These are phyloP conservation scores for Chamaetylas fuelleborni DNA, from an alignment of 2,113 vertebrate genomes.

Conservation along the genomic window DNA sequence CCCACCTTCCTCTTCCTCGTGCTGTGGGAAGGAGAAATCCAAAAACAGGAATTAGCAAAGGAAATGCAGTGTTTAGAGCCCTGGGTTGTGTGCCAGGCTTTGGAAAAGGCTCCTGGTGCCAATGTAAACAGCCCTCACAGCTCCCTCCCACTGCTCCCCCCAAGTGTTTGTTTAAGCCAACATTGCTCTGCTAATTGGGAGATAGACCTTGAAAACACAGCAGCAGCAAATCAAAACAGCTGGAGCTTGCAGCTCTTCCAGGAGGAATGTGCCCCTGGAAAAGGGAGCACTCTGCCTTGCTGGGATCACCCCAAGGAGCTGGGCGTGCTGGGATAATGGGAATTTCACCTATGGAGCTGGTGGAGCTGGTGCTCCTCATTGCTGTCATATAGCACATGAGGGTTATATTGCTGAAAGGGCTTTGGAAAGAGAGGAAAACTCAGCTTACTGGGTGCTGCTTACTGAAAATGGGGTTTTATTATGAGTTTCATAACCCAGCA, in stretches of 20 bases:
- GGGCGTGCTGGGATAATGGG: neutral
- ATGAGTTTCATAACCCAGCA: accelerated
- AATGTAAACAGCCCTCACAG: slow-evolving; percentile 18
- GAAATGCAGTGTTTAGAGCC: neutral
- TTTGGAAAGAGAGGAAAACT: accelerated
- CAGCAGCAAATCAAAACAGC: slow-evolving; percentile 69
- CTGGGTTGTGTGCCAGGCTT: slow-evolving; percentile 32
- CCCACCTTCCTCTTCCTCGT: neutral
- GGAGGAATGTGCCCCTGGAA: neutral
- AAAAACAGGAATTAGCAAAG: neutral
- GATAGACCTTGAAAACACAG: slow-evolving; percentile 76
- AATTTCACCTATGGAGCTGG: neutral
- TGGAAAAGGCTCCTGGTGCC: slow-evolving; percentile 58
- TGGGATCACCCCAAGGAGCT: accelerated
- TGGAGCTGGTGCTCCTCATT: neutral
- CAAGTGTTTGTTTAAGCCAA: slow-evolving; percentile 78
- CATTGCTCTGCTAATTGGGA: slow-evolving; percentile 81
- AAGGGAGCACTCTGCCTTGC: neutral
- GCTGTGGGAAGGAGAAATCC: neutral
- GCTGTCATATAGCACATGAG: accelerated
- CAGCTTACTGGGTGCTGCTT: neutral
- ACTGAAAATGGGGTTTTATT: neutral
- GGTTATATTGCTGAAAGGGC: neutral
- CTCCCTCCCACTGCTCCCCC: neutral
- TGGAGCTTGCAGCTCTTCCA: neutral